A percentile compares a stretch with the other conserved stretches of the same genome.
Conservation (phyloP, 2,888 invertebrate species). For the Cephus sareptanus region DNA sequence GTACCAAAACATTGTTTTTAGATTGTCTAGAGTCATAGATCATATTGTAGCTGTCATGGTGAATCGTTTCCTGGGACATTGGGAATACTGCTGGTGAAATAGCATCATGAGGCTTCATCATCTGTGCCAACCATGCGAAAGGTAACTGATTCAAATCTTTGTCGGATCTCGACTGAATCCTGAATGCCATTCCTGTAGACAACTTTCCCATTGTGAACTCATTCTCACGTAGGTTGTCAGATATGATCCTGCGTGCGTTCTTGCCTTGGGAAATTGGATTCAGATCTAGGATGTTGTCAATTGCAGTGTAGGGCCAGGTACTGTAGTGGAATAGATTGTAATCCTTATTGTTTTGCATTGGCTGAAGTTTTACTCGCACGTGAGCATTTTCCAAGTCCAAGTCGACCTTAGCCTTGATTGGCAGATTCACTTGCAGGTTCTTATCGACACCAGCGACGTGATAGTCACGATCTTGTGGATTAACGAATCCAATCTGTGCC, state of each 20-base stretch:
- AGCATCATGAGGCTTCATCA: slow-evolving; percentile 35
- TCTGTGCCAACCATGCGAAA: background rate
- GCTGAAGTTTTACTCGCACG: slow-evolving; percentile 67
- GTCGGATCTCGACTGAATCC: slow-evolving; percentile 69
- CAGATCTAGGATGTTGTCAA: slow-evolving; percentile 70
- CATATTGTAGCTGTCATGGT: slow-evolving; percentile 68
- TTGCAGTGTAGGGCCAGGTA: slow-evolving; percentile 74
- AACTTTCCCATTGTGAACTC: slow-evolving; percentile 66
- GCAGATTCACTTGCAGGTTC: slow-evolving; percentile 71
- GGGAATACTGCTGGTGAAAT: slow-evolving; percentile 46
- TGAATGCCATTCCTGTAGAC: slow-evolving; percentile 69
- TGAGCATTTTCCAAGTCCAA: slow-evolving; percentile 67
- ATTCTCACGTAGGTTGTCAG: slow-evolving; percentile 50
- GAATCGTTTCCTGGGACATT: slow-evolving; percentile 62
- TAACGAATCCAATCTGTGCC: slow-evolving; percentile 74
- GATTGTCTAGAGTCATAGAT: slow-evolving; percentile 67
- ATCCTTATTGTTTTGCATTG: slow-evolving; percentile 68
- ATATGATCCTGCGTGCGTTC: slow-evolving; percentile 57
- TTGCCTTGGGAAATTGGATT: slow-evolving; percentile 68
- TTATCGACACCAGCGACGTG: slow-evolving; percentile 73
- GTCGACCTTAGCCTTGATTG: slow-evolving; percentile 67
- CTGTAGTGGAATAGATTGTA: slow-evolving; percentile 71
- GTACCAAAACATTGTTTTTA: slow-evolving; percentile 64
- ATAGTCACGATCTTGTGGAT: slow-evolving; percentile 71
- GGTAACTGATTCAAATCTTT: slow-evolving; percentile 60